Conservation (phyloP, 2,113 vertebrate species). For the Mugil cephalus region DNA sequence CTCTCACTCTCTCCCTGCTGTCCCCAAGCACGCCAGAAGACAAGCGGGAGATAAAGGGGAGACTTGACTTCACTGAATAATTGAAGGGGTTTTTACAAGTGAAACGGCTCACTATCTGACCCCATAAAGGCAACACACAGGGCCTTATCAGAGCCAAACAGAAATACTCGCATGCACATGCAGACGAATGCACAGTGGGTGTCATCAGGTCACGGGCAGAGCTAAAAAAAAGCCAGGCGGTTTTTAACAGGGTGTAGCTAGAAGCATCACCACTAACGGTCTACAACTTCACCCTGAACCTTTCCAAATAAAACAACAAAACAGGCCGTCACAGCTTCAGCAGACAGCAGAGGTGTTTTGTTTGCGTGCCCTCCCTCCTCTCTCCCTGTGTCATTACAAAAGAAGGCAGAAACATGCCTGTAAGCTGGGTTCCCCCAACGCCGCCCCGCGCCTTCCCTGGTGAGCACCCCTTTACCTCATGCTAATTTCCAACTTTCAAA, state of each 20-base stretch:
- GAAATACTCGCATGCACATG: slow-evolving; percentile 25
- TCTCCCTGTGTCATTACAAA: slow-evolving; percentile 27
- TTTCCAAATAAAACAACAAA: slow-evolving; percentile 35
- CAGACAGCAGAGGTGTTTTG: slow-evolving; percentile 30
- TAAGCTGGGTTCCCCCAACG: slow-evolving; percentile 75
- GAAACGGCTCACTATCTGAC: slow-evolving; percentile 77
- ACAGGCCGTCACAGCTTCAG: slow-evolving; percentile 12
- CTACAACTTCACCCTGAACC: slow-evolving; percentile 7
- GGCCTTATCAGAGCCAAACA: slow-evolving; percentile 59
- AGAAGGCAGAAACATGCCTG: slow-evolving; percentile 50
- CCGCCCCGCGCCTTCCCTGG: slow-evolving; percentile 77
- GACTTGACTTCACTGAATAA: slow-evolving; percentile 84
- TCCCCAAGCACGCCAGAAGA: slow-evolving; percentile 69
- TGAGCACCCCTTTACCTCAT: slow-evolving; percentile 87
- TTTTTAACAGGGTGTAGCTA: slow-evolving; percentile 40
- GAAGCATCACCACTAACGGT: slow-evolving; percentile 18
- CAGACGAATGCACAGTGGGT: slow-evolving; percentile 31
- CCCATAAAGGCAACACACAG: slow-evolving; percentile 63
- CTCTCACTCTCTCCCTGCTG: slow-evolving; percentile 33
- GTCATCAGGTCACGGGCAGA: slow-evolving; percentile 32
- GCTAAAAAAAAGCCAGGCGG: slow-evolving; percentile 23
- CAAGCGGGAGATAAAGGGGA: slow-evolving; percentile 80
- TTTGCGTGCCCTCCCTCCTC: slow-evolving; percentile 26
- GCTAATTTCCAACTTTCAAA: slow-evolving; percentile 93
- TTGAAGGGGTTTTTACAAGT: slow-evolving; percentile 80